phyloP scores from a whole-genome alignment of 1,140 invertebrate genomes.

The Drosophila lacertosa region DNA sequence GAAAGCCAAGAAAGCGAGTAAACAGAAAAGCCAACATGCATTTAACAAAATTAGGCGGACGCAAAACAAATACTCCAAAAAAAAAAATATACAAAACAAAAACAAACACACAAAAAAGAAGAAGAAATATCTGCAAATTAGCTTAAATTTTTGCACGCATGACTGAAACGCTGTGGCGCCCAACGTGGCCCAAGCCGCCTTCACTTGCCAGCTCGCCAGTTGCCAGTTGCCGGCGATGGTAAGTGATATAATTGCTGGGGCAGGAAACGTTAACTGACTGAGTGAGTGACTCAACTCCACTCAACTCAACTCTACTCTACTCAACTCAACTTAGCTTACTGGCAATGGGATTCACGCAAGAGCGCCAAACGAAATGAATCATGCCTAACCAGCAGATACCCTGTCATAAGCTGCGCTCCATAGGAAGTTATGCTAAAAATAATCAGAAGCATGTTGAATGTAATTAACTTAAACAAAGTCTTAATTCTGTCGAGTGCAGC shows the following conservation, averaged over 20 bases:
- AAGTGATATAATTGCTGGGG: constrained; percentile 79
- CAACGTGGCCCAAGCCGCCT: constrained; percentile 26
- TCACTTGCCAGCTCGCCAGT: constrained; percentile 10
- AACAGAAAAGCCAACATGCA: constrained; percentile 27
- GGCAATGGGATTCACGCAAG: constrained; percentile 12
- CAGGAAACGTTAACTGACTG: constrained; percentile 76
- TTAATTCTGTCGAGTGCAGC: no score
- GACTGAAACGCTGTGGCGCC: constrained; percentile 58
- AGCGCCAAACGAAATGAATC: neutral
- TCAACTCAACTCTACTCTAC: constrained; percentile 12
- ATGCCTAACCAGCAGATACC: neutral
- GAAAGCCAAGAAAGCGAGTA: constrained; percentile 31
- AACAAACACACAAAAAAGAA: constrained; percentile 37
- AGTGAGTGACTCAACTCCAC: constrained; percentile 65
- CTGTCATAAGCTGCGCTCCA: neutral
- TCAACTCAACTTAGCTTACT: neutral
- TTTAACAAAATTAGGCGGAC: constrained; percentile 47
- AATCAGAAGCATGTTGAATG: no score
- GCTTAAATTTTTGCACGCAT: constrained; percentile 75
- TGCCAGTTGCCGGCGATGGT: constrained; percentile 57
- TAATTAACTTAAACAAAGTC: no score
- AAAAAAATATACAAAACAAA: constrained; percentile 19
- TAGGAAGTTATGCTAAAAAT: no score
- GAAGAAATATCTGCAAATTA: constrained; percentile 63
- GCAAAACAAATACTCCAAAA: constrained; percentile 18